Base-by-base conservation (phyloP, 2,113 vertebrate species). In the Synchiropus splendidus region DNA sequence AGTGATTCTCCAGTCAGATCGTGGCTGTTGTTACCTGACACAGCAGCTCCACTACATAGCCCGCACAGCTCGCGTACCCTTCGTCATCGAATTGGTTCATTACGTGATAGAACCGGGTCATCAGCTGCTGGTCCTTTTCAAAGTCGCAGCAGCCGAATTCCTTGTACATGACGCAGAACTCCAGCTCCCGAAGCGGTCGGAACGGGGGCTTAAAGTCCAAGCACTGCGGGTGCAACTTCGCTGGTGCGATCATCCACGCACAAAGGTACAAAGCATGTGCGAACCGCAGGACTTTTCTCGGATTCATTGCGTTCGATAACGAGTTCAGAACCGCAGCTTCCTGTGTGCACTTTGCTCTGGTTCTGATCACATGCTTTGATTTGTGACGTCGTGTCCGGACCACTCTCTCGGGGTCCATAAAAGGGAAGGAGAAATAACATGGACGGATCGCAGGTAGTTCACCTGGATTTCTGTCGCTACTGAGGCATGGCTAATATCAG, bases 121-220 rank as follows among this genome's bases (percentile, higher is more conserved):
- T 85, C 47, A 96, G 81, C 44, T 82, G 79, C 42, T 77, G 75
- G 79, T 98, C 92, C 4, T 70, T 89, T 42, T 52, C 39, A 0
- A 37, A 55, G 6, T 91, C 85, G 54, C 94, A 98, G 86, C 94
- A 98, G 74, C 94, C 94, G 40, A 98, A 94, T 36, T 85, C 73
- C 33, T 76, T 77, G 79, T 95, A 97, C 76, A 85, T 89, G 1
- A 75, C 57, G 80, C 94, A 98, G 59, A 97, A 92, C 48, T 74
- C 50, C 44, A 96, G 88, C 62, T 84, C 80, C 44, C 57, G 54
- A 33, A 70, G 79, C 27, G 92, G 89, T 54, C 85, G 75, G 72
- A 94, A 97, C n/a, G 92, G 94, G 17, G 94, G 90, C 67, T 90
- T 95, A 61, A 94, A 97, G 68, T 97, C 94, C 86, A 97, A 60